These are phyloP conservation scores for Oligia fasciuncula DNA, from an alignment of 2,888 invertebrate species.

Conservation along the genomic window DNA sequence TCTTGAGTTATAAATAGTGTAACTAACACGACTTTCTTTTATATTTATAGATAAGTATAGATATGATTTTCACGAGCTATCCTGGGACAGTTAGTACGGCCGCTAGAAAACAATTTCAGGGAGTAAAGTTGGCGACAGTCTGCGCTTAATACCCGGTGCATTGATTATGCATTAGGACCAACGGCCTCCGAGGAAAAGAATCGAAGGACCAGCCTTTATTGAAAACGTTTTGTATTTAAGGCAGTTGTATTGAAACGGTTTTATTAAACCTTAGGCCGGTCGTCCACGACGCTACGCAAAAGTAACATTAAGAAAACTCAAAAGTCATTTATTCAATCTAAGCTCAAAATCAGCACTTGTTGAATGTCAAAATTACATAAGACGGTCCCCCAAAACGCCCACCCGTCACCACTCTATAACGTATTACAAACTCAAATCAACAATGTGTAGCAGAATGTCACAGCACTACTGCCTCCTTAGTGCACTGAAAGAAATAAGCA, in stretches of 20 bases:
- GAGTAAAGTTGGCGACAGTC: conserved; percentile 60
- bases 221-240: conserved; percentile 41
- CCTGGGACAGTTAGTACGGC: conserved; percentile 40
- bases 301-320: not conserved
- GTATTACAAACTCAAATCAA: no score
- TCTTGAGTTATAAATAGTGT: no score
- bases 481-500: no score
- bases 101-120: conserved; percentile 54
- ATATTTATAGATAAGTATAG: no score
- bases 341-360: not conserved
- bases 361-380: not conserved
- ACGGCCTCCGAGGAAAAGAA: conserved; percentile 28
- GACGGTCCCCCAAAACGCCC: not conserved
- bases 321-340: not conserved
- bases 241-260: conserved; percentile 29
- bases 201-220: conserved; percentile 49
- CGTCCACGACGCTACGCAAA: not conserved
- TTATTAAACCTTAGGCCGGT: conserved; percentile 32
- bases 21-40: no score
- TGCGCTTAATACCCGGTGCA: conserved; percentile 60
- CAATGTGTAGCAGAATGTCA: no score
- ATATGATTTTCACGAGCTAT: not conserved
- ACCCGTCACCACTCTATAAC: not conserved
- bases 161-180: conserved; percentile 69
- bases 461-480: no score